Conservation (phyloP, 30 jellyfish, hydroid and myxozoan genomes). For the Nemopilema nomurai region DNA sequence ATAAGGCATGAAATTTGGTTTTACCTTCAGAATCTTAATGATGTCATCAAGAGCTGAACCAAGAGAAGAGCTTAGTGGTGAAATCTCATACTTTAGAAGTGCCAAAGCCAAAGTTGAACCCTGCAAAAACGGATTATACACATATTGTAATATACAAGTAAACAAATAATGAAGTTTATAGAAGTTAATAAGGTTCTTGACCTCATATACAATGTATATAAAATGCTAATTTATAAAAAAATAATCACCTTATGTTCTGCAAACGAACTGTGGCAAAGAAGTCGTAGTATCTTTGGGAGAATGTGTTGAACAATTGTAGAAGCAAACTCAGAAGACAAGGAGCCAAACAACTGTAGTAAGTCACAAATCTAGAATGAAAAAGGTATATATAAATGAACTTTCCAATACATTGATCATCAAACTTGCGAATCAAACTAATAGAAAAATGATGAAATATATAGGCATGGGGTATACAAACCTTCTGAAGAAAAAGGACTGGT, state of each 20-base stretch:
- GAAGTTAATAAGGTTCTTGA: too few species aligned
- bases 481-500: slow-evolving; percentile 65
- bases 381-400: background rate
- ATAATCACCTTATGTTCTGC: slow-evolving; percentile 66
- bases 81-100: slow-evolving; percentile 64
- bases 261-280: slow-evolving; percentile 58
- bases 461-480: slow-evolving; percentile 43
- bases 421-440: too few species aligned
- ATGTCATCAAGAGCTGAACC: slow-evolving; percentile 56
- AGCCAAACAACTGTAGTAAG: slow-evolving; percentile 57
- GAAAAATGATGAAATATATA: too few species aligned
- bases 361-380: slow-evolving; percentile 55
- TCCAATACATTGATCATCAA: too few species aligned
- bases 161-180: too few species aligned
- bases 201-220: too few species aligned
- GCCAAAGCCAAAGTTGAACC: slow-evolving; percentile 72
- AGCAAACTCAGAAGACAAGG: slow-evolving; percentile 54
- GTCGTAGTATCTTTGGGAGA: slow-evolving; percentile 51
- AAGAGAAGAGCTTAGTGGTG: slow-evolving; percentile 48
- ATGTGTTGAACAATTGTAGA: slow-evolving; percentile 55
- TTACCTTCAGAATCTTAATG: slow-evolving; percentile 54
- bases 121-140: slow-evolving; percentile 26
- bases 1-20: too few species aligned
- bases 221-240: too few species aligned
- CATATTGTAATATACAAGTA: too few species aligned